These are phyloP conservation scores for Cryptophagus acutangulus DNA, from an alignment of 2,888 invertebrate species.

Conservation along the genomic window DNA sequence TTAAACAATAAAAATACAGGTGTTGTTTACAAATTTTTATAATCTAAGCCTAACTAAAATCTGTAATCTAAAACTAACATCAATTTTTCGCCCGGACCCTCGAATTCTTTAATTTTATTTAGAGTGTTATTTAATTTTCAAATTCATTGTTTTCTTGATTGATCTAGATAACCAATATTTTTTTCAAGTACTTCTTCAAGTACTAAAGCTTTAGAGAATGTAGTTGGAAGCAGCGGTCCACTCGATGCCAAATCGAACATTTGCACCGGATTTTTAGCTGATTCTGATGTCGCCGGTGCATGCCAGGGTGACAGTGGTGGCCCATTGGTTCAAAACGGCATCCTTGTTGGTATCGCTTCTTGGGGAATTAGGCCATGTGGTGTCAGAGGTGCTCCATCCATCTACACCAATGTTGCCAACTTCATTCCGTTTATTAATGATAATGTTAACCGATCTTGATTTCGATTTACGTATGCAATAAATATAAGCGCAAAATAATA, in stretches of 20 bases:
- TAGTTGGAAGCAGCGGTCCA: not conserved
- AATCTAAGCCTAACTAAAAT: no score
- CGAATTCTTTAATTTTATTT: no score
- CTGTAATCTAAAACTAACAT: no score
- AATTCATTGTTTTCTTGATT: no score
- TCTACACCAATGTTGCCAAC: slow-evolving; percentile 51
- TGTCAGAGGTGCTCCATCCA: slow-evolving; percentile 50
- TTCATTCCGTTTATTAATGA: slow-evolving; percentile 21
- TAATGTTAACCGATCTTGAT: not conserved
- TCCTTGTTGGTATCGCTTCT: slow-evolving; percentile 52
- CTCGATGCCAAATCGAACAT: slow-evolving; percentile 4
- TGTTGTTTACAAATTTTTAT: no score
- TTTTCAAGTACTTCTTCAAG: no score
- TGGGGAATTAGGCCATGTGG: slow-evolving; percentile 55
- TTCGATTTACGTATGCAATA: no score
- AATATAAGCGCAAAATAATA: no score
- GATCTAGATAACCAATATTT: no score
- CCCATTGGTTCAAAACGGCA: slow-evolving; percentile 43
- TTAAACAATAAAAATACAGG: no score
- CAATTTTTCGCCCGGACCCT: no score
- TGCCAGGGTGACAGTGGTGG: slow-evolving; percentile 57
- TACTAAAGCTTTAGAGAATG: not conserved
- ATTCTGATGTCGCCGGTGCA: slow-evolving; percentile 30
- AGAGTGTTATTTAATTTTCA: no score
- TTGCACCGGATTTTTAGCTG: slow-evolving; percentile 1